Percentiles rank a stretch among this genome's conserved stretches.
Conservation (phyloP, 2,113 vertebrate genomes). For the Eudyptes chrysolophus region DNA sequence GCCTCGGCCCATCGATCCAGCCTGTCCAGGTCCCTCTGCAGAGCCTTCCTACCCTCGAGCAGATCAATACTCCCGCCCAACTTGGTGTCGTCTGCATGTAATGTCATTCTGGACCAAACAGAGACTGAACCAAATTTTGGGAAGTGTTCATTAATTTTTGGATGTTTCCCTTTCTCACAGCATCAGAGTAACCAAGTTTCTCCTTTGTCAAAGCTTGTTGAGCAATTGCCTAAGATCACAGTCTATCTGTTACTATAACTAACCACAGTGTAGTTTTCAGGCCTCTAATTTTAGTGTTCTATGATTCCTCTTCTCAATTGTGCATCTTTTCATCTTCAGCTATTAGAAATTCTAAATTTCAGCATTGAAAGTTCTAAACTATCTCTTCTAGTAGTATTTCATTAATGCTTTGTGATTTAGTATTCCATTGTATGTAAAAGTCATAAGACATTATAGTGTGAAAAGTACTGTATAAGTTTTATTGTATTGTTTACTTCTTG, state of each 20-base stretch:
- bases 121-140: background rate
- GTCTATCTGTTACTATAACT: background rate
- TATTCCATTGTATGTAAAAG: background rate
- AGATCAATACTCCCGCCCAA: too few relatives aligned
- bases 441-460: background rate
- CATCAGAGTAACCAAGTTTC: background rate
- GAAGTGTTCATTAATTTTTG: background rate
- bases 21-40: too few relatives aligned
- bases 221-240: background rate
- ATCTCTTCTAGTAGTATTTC: background rate
- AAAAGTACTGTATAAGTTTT: background rate
- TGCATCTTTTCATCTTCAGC: background rate
- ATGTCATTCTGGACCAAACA: background rate
- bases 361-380: background rate
- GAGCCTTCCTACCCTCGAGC: too few relatives aligned
- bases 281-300: background rate
- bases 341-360: conserved; percentile 23
- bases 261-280: background rate
- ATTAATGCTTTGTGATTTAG: background rate
- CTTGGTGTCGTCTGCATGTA: too few relatives aligned
- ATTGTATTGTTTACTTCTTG: background rate
- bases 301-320: background rate
- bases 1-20: too few relatives aligned
- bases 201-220: background rate
- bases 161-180: background rate